Evolutionary conservation across 2,888 invertebrate genomes (phyloP), one percentile per base, ranked within the genome.

Genomic region (Augochlorella aurata): DNA sequence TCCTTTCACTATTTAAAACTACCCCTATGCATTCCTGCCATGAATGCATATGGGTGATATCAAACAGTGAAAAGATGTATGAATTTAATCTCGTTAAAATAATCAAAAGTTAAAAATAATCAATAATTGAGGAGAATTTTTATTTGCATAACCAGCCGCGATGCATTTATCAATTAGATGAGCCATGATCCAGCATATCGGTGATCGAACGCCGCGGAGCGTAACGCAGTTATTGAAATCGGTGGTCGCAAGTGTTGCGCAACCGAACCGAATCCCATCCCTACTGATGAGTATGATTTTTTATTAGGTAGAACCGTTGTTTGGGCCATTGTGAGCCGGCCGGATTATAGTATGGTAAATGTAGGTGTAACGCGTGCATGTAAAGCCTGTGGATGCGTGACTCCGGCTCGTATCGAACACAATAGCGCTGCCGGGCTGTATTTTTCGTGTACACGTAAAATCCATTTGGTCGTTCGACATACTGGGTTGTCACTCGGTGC

Each of bases 371-470:
- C 75, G 84, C 82, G 86, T 74, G 21, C 75, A 65, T 84, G 86
- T 81, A 81, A 78, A 80, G 76, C 72, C 81, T 74, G 67, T 54
- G 86, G 85, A 79, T 66, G 86, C 86, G 86, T 84, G 82, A 84
- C 83, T 80, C 79, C 65, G 77, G 50, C 81, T 79, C 84, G 84
- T 84, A 86, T 83, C 84, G 87, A 61, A 69, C 83, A 87, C 85
- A 85, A 87, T 87, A 79, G 79, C 74, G 52, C 71, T 52, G 78
- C 65, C 71, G 47, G 63, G 54, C 84, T 83, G 86, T 88, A 89
- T 89, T 89, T 89, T 89, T 89, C 89, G 86, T 87, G 84, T 89
- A 89, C 88, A 89, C 89, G 88, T 86, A 88, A 89, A 88, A 89
- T 85, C 88, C 88, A 88, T 88, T 88, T 88, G 89, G 88, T 85